Conservation (phyloP, 2,113 vertebrate genomes). For the Diadophis punctatus region DNA sequence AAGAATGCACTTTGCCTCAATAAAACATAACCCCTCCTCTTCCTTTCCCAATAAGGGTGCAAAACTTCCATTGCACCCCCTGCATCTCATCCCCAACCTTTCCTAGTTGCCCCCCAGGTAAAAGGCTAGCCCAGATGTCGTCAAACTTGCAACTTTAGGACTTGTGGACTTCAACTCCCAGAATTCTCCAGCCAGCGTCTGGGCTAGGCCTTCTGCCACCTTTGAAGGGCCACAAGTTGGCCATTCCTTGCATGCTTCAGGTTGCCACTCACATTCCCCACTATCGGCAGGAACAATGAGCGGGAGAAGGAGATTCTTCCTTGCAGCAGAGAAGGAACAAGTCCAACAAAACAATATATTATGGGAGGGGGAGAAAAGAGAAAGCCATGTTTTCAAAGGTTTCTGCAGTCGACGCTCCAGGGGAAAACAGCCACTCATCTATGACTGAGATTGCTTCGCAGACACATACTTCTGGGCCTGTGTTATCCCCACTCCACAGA, state of each 20-base stretch:
- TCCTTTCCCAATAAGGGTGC: neutral
- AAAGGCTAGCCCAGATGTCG: neutral
- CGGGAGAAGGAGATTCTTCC: conserved; percentile 31
- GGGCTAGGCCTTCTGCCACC: neutral
- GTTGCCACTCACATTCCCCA: conserved; percentile 18
- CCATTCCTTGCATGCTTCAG: neutral
- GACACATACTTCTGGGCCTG: conserved; percentile 58
- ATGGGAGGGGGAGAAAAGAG: conserved; percentile 48
- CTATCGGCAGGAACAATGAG: conserved; percentile 20
- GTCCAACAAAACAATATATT: conserved; percentile 68
- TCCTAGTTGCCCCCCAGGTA: neutral
- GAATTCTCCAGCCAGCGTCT: too few species aligned
- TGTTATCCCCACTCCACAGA: conserved; percentile 69
- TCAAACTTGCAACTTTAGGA: too few species aligned
- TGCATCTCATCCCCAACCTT: neutral
- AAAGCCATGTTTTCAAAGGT: conserved; percentile 62
- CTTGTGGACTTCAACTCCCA: too few species aligned
- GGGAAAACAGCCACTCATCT: conserved; percentile 73
- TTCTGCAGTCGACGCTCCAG: conserved; percentile 70
- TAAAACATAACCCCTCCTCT: neutral
- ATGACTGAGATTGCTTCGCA: conserved; percentile 74
- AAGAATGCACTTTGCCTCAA: neutral
- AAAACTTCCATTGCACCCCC: neutral
- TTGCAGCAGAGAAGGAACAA: conserved; percentile 46
- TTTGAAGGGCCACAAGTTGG: neutral